Percentiles rank a stretch among this genome's conserved stretches.
These are phyloP conservation scores for Mormoops blainvillei DNA, from an alignment of 2,113 vertebrate genomes.

Conservation along the genomic window DNA sequence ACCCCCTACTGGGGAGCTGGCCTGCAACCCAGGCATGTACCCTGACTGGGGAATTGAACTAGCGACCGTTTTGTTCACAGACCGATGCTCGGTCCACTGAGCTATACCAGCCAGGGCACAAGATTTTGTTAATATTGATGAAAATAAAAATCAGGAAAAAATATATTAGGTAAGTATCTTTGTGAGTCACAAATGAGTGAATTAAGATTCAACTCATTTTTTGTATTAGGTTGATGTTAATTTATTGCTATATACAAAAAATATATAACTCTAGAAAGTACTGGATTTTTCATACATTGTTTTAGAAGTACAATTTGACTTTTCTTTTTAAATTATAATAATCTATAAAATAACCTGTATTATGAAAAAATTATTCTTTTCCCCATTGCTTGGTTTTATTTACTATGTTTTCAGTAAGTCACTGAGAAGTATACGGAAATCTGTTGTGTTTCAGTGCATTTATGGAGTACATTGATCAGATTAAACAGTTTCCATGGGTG, in stretches of 20 bases:
- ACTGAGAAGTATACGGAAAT: neutral
- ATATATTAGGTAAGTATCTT: neutral
- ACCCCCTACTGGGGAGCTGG: too few relatives aligned
- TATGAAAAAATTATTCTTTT: constrained; percentile 12
- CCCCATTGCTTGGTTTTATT: neutral
- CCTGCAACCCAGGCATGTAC: too few relatives aligned
- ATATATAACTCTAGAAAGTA: neutral
- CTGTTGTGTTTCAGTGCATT: constrained; percentile 5
- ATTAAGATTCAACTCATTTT: neutral
- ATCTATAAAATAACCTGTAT: neutral
- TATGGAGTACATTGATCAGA: neutral
- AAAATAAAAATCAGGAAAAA: constrained; percentile 36
- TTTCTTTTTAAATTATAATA: constrained; percentile 27
- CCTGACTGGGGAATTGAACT: too few relatives aligned
- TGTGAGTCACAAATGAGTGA: neutral
- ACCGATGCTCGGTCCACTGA: too few relatives aligned
- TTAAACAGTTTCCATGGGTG: neutral
- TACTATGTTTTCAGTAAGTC: neutral
- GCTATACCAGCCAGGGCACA: too few relatives aligned
- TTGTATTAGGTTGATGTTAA: neutral
- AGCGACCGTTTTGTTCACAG: too few relatives aligned
- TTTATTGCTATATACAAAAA: neutral
- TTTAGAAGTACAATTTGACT: constrained; percentile 4
- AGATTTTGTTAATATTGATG: neutral
- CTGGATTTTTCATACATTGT: neutral